Evolutionary conservation across 37 sponge, comb jelly and placozoan species (phyloP).

Genomic region (Beroe ovata): DNA sequence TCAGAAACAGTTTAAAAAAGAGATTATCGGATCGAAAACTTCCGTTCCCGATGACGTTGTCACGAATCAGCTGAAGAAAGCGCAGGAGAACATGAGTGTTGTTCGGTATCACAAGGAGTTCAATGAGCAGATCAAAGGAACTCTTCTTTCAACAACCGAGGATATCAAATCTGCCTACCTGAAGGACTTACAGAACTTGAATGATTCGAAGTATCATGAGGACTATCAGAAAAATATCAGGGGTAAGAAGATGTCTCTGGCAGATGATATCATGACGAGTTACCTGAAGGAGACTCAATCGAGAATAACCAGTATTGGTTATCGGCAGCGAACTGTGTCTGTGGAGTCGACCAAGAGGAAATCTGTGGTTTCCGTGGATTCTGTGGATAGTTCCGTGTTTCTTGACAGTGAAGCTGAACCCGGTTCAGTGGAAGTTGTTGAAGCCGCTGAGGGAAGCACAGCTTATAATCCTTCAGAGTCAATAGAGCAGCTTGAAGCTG

Average conservation of each 20-base stretch:
- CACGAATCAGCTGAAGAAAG: not conserved
- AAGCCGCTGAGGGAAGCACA: no score
- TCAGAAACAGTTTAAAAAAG: slow-evolving; percentile 44
- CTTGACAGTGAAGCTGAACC: not conserved
- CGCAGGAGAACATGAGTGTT: not conserved
- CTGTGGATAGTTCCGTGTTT: not conserved
- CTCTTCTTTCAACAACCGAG: not conserved
- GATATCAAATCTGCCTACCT: slow-evolving; percentile 38
- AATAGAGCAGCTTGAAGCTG: no score
- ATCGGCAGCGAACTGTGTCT: slow-evolving; percentile 7
- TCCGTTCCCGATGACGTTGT: slow-evolving; percentile 11
- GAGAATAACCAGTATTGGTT: slow-evolving; percentile 44
- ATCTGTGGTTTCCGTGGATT: slow-evolving; percentile 22
- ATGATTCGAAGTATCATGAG: slow-evolving; percentile 35
- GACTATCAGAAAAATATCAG: slow-evolving; percentile 34
- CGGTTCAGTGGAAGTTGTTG: no score
- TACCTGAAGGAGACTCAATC: slow-evolving; percentile 22
- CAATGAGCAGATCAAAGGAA: slow-evolving; percentile 47
- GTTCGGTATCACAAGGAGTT: slow-evolving; percentile 20
- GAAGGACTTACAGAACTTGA: slow-evolving; percentile 11
- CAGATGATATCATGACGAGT: slow-evolving; percentile 32
- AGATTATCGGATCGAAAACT: slow-evolving; percentile 22
- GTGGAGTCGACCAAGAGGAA: not conserved
- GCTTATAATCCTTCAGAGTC: no score
- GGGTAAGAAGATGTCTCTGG: slow-evolving; percentile 30